Evolutionary conservation across 2,888 invertebrate species (phyloP), one percentile per base, ranked within the genome.

Genomic region (Hetaerina titia): DNA sequence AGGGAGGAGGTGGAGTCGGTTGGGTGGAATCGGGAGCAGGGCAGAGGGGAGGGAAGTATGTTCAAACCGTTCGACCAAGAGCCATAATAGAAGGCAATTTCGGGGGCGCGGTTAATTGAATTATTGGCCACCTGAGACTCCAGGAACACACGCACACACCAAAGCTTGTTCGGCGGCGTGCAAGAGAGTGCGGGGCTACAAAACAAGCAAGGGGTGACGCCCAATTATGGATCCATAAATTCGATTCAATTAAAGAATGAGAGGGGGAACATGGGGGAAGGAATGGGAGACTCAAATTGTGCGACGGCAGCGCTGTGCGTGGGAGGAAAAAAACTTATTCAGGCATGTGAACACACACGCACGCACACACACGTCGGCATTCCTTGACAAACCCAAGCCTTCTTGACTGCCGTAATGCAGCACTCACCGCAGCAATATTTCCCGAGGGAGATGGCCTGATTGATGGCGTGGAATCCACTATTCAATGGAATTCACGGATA

Each of bases 111-210:
- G 45, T 69, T 92, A 92, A 92, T 92, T 92, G 64, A 92, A 92
- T 92, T 92, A 92, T 92, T 92, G 92, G 31, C 92, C 92, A 92
- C 92, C 92, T 92, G 92, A 92, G 69, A 64, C 92, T 69, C 56
- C 22, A 22, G 45, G 69, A 92, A 64, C 45, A 92, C 92, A 69
- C 92, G 25, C 81, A 31, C 45, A 45, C 45, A 45, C 45, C 45
- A 81, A 81, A 31, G 81, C 81, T 81, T 81, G 81, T 31, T 81
- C 22, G 25, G 81, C 13, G 81, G 81, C 31, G n/a, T 89, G 89
- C 17, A 22, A 19, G 19, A 56, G 45, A 56, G 69, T 63, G 17
- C 13, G 63, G 25, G 64, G 64, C 45, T 64, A 22, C 69, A 45
- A 69, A 69, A 69, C 64, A 63, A 64, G 92, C 64, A 69, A 56